Percentiles rank a stretch among this genome's conserved stretches.
Conservation (phyloP, 37 sponge, comb jelly and placozoan species). For the Axinella damicornis region DNA sequence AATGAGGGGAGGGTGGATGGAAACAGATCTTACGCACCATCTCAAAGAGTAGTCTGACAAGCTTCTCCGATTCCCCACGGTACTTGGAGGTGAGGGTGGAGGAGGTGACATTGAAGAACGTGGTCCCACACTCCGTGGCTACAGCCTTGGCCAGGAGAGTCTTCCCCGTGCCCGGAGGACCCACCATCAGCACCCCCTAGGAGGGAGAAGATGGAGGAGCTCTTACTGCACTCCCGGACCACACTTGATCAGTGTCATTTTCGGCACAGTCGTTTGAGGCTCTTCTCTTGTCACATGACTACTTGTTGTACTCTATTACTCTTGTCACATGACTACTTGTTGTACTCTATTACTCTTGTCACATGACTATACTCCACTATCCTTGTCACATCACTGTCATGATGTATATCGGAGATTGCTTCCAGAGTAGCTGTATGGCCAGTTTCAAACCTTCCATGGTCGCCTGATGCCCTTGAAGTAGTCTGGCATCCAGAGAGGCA, state of each 20-base stretch:
- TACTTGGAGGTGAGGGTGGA: slow-evolving; percentile 95
- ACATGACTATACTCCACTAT: too few species aligned
- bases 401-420: too few species aligned
- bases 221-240: too few species aligned
- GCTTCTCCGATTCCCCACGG: slow-evolving; percentile 97
- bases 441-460: slow-evolving; percentile 89
- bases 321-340: too few species aligned
- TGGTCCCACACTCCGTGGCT: slow-evolving; percentile 98
- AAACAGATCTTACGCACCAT: slow-evolving; percentile 63
- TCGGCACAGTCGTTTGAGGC: too few species aligned
- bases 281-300: too few species aligned
- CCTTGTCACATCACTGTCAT: too few species aligned
- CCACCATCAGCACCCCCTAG: slow-evolving; percentile 95
- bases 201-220: background rate
- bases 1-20: too few species aligned
- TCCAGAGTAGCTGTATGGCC: too few species aligned
- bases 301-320: too few species aligned
- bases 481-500: slow-evolving; percentile 97
- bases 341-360: too few species aligned
- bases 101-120: slow-evolving; percentile 98
- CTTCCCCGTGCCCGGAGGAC: slow-evolving; percentile 98
- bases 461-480: slow-evolving; percentile 97
- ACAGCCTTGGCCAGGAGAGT: slow-evolving; percentile 98
- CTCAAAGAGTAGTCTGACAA: slow-evolving; percentile 93
- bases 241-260: too few species aligned